Evolutionary conservation across 92 coral and sea anemone genomes (phyloP).

Genomic region (Phenganax marumi): DNA sequence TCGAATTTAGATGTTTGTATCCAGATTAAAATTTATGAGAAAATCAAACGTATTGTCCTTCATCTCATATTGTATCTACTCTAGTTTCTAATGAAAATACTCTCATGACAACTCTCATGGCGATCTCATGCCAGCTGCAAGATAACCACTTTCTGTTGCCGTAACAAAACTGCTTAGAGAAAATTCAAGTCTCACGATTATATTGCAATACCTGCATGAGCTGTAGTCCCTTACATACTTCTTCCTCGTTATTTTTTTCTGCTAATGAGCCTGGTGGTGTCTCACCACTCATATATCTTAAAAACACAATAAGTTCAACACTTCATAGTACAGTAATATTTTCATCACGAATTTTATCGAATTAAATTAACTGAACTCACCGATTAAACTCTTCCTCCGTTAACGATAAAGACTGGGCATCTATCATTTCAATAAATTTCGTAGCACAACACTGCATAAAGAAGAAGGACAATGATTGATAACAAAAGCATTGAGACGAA

Average conservation of each 20-base stretch:
- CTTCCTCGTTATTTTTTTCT: conserved; percentile 39
- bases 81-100: no score
- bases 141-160: no score
- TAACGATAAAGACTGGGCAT: conserved; percentile 92
- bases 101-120: no score
- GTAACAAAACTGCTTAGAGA: no score
- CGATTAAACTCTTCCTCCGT: conserved; percentile 92
- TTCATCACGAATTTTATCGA: background rate
- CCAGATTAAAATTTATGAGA: no score
- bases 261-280: conserved; percentile 58
- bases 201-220: conserved; percentile 74
- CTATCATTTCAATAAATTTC: conserved; percentile 91
- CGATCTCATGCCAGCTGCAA: no score
- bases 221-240: conserved; percentile 81
- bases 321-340: background rate
- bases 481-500: background rate
- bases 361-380: conserved; percentile 38
- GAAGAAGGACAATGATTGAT: background rate
- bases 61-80: no score
- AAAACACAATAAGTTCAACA: background rate
- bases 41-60: no score
- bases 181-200: no score
- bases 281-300: conserved; percentile 92
- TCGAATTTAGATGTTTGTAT: no score
- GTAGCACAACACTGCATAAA: conserved; percentile 82